Evolutionary conservation across 2,888 invertebrate species (phyloP), one percentile per base, ranked within the genome.

Genomic region (Erynnis tages): DNA sequence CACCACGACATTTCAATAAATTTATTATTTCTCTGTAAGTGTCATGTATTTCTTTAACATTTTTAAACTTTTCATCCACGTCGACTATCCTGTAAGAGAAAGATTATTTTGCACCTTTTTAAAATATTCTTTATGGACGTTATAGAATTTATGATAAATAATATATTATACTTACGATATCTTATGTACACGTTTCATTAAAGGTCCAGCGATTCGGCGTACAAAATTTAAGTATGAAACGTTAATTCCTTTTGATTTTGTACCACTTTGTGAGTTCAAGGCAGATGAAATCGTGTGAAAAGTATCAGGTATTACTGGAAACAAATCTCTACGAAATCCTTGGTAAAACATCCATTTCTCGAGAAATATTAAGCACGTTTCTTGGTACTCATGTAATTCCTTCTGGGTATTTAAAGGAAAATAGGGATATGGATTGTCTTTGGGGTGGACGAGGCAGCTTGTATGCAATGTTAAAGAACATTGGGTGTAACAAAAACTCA

Each of bases 261-360:
- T 58, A 5, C 63, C 66, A 57, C 57, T 58, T 37, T 75, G 75
- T 1, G 76, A 67, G 11, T 78, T 61, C 32, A 83, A 64, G 13
- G 71, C 58, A 13, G 71, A 64, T 4, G 87, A 82, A 60, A 85
- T 78, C 17, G 79, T 76, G 62, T 83, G 77, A 61, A 88, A 82
- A 23, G 86, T 83, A 57, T 85, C 84, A 17, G 89, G 89, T 59
- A 89, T 83, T 48, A 73, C 69, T 1, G 89, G 88, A 63, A 71
- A 83, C 40, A 89, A 71, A 57, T 89, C 89, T 66, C 84, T 79
- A 43, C 83, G 77, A 64, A 87, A 89, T 5, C 89, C 89, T 80
- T 89, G 88, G 48, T 78, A 78, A 56, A 79, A 88, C 83, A 89
- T 78, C 89, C 89, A 89, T 58, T 76, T 85, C 59, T 88, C 87